Conservation (phyloP, 2,797 vertebrate genomes). For the Buphagus erythrorhynchus region DNA sequence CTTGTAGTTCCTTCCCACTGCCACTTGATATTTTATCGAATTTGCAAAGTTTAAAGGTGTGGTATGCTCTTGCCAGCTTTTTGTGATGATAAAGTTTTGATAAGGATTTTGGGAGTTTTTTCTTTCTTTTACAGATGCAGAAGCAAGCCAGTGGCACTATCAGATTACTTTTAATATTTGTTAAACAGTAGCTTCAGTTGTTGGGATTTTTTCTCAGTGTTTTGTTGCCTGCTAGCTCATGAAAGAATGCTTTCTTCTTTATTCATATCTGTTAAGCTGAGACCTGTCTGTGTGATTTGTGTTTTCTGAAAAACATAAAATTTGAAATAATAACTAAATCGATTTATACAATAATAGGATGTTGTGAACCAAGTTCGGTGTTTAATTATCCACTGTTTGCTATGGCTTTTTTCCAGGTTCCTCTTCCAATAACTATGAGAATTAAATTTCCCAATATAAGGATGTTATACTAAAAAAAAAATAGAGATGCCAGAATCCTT, state of each 20-base stretch:
- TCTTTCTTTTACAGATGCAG: neutral
- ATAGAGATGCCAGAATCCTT: neutral
- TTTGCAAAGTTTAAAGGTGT: neutral
- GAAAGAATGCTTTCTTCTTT: constrained; percentile 30
- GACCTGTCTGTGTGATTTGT: neutral
- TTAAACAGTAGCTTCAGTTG: constrained; percentile 22
- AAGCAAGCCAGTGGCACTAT: neutral
- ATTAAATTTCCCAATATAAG: neutral
- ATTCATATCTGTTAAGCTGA: neutral
- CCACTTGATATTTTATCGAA: neutral
- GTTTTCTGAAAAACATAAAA: neutral
- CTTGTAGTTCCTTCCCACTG: neutral
- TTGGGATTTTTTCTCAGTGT: neutral
- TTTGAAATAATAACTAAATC: neutral
- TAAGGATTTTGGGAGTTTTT: neutral
- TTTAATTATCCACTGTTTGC: neutral
- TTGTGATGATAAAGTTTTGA: neutral
- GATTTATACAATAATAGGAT: neutral
- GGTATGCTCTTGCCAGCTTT: neutral
- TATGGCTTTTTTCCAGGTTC: neutral
- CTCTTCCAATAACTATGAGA: neutral
- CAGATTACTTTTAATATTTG: neutral
- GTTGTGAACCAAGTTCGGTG: neutral
- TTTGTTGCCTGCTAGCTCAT: constrained; percentile 10
- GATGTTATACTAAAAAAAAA: neutral